phyloP scores from a whole-genome alignment of 2,797 vertebrate genomes.

The Neostethus bicornis region DNA sequence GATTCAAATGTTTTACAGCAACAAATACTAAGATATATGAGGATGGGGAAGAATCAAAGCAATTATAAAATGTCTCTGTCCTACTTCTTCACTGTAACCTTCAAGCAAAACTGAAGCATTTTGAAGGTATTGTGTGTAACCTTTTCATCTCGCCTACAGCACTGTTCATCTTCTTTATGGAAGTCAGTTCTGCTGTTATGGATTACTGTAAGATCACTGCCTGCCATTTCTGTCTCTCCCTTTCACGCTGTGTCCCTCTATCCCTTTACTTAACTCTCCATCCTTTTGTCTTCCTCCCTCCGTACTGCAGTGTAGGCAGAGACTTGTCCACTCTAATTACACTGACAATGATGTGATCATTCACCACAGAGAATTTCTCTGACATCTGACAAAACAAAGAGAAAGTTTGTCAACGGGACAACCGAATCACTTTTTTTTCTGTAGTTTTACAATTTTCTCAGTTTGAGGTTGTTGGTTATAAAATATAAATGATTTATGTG shows the following conservation, averaged over 20 bases:
- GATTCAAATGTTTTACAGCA: constrained; percentile 1
- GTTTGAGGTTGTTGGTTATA: constrained; percentile 6
- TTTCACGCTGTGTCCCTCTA: constrained; percentile 17
- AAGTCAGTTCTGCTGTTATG: constrained; percentile 58
- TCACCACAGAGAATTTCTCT: constrained; percentile 57
- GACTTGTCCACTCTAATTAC: constrained; percentile 72
- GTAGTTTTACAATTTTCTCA: constrained; percentile 8
- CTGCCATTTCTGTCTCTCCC: constrained; percentile 41
- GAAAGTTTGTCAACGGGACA: constrained; percentile 48
- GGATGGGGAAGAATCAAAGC: constrained; percentile 8
- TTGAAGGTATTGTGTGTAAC: constrained; percentile 60
- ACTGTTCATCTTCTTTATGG: constrained; percentile 59
- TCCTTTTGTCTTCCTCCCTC: constrained; percentile 33
- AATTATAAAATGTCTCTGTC: constrained; percentile 37
- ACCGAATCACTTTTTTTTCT: constrained; percentile 33
- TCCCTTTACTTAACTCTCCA: constrained; percentile 17
- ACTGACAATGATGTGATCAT: constrained; percentile 64
- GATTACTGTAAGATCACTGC: constrained; percentile 66
- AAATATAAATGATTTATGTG: neutral
- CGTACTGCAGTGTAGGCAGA: constrained; percentile 59
- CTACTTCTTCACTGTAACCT: constrained; percentile 60
- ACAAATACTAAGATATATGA: constrained; percentile 2
- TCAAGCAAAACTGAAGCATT: constrained; percentile 59
- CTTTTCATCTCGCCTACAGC: constrained; percentile 71
- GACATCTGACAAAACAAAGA: constrained; percentile 66